phyloP scores from a whole-genome alignment of 2,888 invertebrate genomes.

The Hydraecia micacea region DNA sequence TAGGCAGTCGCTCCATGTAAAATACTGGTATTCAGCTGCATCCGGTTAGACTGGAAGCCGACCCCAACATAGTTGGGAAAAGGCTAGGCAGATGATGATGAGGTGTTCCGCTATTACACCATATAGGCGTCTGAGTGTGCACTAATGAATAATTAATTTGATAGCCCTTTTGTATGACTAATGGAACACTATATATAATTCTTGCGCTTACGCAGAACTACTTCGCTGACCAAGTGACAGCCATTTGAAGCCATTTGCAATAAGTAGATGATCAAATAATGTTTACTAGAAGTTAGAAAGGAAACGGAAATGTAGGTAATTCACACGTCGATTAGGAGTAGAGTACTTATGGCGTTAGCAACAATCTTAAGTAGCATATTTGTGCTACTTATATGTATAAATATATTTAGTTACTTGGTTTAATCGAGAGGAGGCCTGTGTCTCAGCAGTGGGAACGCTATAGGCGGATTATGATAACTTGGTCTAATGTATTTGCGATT shows the following conservation, averaged over 20 bases:
- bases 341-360: background rate
- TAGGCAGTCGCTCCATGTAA: no score
- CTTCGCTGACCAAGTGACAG: slow-evolving; percentile 20
- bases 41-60: no score
- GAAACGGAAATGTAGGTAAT: slow-evolving; percentile 26
- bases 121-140: slow-evolving; percentile 20
- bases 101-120: slow-evolving; percentile 25
- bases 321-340: background rate
- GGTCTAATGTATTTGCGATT: background rate
- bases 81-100: no score
- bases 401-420: background rate
- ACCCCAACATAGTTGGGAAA: no score
- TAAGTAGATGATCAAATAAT: slow-evolving; percentile 26
- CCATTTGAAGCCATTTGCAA: slow-evolving; percentile 23
- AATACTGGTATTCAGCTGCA: no score
- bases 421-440: no score
- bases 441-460: no score
- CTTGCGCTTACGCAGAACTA: slow-evolving; percentile 32
- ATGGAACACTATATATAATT: slow-evolving; percentile 12
- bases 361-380: background rate
- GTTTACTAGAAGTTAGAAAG: slow-evolving; percentile 9
- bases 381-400: background rate
- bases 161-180: slow-evolving; percentile 45
- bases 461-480: no score
- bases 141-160: slow-evolving; percentile 48